Evolutionary conservation across 2,888 invertebrate genomes (phyloP).

Genomic region (Onthophagus sagittarius): DNA sequence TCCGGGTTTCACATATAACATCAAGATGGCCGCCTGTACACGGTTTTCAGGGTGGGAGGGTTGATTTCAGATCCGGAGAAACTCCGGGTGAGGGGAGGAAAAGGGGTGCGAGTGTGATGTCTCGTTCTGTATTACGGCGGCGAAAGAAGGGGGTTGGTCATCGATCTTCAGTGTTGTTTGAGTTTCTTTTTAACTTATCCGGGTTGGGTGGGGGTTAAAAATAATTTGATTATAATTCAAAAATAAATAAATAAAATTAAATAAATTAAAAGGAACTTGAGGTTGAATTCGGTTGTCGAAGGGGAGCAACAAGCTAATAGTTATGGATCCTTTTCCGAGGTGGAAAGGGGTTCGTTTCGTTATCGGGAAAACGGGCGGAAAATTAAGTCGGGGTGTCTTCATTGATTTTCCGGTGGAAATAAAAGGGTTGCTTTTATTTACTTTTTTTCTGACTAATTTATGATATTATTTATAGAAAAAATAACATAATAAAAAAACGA

Average conservation of each 20-base stretch:
- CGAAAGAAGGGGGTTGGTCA: background rate
- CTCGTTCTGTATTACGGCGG: background rate
- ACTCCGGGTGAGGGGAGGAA: background rate
- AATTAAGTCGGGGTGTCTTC: background rate
- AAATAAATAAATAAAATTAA: too few species aligned
- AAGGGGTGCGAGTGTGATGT: background rate
- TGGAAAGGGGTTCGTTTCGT: background rate
- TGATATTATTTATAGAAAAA: too few species aligned
- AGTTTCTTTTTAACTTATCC: background rate
- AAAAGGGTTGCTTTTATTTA: background rate
- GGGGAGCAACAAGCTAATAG: background rate
- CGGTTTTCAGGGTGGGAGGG: background rate
- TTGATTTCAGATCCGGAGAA: background rate
- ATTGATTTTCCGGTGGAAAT: background rate
- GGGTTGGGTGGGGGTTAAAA: background rate
- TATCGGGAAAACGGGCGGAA: conserved; percentile 8
- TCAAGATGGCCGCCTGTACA: background rate
- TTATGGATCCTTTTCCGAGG: background rate
- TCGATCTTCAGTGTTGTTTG: background rate
- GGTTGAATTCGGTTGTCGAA: too few species aligned
- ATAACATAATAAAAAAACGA: too few species aligned
- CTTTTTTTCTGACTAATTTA: too few species aligned
- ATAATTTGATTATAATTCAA: too few species aligned
- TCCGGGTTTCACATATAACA: background rate
- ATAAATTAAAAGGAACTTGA: too few species aligned